Evolutionary conservation across 1,140 invertebrate genomes (phyloP), one percentile per base, ranked within the genome.

Genomic region (Antheraea pernyi): DNA sequence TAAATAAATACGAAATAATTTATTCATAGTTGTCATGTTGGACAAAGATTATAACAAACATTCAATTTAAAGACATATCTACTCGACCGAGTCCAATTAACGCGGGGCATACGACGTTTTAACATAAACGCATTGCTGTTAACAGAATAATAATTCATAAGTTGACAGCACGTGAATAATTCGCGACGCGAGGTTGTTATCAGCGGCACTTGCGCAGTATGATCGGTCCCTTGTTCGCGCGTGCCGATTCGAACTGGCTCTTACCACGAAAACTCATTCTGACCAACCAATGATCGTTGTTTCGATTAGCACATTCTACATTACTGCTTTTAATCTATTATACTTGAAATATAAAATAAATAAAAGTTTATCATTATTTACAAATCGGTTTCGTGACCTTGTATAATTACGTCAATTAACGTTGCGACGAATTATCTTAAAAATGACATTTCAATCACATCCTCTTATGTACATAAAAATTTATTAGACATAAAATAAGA

Each of bases 131-230:
- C 70, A 68, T 69, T 68, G 76, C 75, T 78, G 81, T 83, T 84
- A 81, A 81, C 79, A 79, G 79, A 80, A 85, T 82, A 81, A 85
- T 83, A 86, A 89, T 86, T 87, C 78, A 86, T 86, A 86, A 85
- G 83, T 88, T 86, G 82, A 84, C 83, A 86, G 83, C 84, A 83
- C 77, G 82, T 82, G 82, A 86, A 86, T 87, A 82, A 85, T 89
- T 87, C 82, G 85, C 83, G 83, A 79, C 77, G 76, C 77, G 46
- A 53, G 77, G 77, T 78, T 81, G 77, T 82, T 87, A 87, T 88
- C 85, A 82, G 73, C 69, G 74, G 80, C 79, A 83, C 81, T 83
- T 86, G 85, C 82, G 85, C 80, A 82, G 77, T 82, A 79, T 74
- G 78, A 73, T 71, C 78, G 76, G 74, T 73, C 78, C 75, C 73